Base-by-base conservation (phyloP, 1,140 invertebrate species). In the Chrysoperla carnea region DNA sequence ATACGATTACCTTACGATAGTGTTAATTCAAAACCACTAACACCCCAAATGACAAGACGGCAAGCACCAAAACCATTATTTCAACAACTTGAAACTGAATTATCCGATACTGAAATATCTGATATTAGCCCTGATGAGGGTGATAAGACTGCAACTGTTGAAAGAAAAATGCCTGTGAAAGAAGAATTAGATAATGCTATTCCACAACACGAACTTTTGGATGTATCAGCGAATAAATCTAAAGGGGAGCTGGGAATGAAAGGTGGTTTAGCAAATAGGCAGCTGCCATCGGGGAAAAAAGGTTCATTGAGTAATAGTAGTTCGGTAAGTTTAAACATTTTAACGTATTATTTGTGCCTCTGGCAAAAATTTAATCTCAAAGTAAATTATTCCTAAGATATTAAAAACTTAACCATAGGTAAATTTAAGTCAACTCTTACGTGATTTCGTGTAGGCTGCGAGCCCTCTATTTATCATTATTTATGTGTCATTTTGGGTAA, bases 131-230 rank as follows among this genome's bases (percentile, higher is more conserved):
- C 78, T 1, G 75, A 77, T 36, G 78, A 81, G 37, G 73, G 71
- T 8, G 77, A 80, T 37, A 82, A 81, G 57, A 81, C 76, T 8
- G 76, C 77, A 14, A 84, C 78, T 4, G 80, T 84, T 27, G 80
- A 82, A 57, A 63, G 79, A 41, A 81, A 82, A 62, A 56, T 78
- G 37, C 72, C 73, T 5, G 68, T 76, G 1, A 82, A 83, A 54
- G 81, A 88, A 52, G 85, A 88, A 59, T 64, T 89, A 47, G 85
- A 90, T 62, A 72, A 79, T 44, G 87, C 83, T 2, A 79, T 93
- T 46, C 87, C 88, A 23, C 73, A 72, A 51, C 81, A 87, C 51
- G 77, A 81, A 55, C 69, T 93, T 14, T 67, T 94, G 15, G 89
- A 95, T 57, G 84, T 81, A 46, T 84, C 86, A 8, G 84, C 78